Evolutionary conservation across 2,113 vertebrate genomes (phyloP).

Genomic region (Stigmatopora argus): DNA sequence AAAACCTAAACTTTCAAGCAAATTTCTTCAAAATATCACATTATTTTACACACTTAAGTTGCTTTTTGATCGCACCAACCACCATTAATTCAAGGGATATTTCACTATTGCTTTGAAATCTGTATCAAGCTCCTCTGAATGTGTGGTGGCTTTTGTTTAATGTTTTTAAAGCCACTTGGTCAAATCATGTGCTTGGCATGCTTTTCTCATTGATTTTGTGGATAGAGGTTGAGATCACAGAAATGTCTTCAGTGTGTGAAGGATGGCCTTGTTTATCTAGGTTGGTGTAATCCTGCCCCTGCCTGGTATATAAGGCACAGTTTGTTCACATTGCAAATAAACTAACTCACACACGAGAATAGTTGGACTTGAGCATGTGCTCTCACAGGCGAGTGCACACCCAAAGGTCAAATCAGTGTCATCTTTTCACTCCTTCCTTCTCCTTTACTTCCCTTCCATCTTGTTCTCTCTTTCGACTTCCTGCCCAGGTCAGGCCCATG

Average conservation of each 20-base stretch:
- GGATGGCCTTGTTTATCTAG: conserved; percentile 38
- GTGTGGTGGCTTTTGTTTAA: conserved; percentile 1
- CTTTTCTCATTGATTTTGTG: conserved; percentile 39
- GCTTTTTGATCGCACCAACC: no score
- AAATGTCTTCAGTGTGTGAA: conserved; percentile 4
- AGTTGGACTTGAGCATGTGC: background rate
- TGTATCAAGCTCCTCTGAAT: conserved; percentile 1
- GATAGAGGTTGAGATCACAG: conserved; percentile 20
- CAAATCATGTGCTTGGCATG: conserved; percentile 17
- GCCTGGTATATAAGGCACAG: conserved; percentile 38
- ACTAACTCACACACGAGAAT: conserved; percentile 4
- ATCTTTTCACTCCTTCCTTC: conserved; percentile 33
- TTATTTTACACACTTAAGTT: no score
- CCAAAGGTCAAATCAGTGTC: conserved; percentile 59
- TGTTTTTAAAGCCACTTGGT: conserved; percentile 12
- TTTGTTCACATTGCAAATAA: conserved; percentile 29
- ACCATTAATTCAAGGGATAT: background rate
- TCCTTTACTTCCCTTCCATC: conserved; percentile 20
- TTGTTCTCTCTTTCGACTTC: conserved; percentile 45
- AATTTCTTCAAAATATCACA: no score
- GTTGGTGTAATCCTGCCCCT: conserved; percentile 28
- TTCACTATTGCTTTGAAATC: conserved; percentile 2
- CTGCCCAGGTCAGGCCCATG: conserved; percentile 43
- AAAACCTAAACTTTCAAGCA: no score
- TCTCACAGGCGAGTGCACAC: conserved; percentile 3